Conservation (phyloP, 2,888 invertebrate species). For the Heliconius ethilla region DNA sequence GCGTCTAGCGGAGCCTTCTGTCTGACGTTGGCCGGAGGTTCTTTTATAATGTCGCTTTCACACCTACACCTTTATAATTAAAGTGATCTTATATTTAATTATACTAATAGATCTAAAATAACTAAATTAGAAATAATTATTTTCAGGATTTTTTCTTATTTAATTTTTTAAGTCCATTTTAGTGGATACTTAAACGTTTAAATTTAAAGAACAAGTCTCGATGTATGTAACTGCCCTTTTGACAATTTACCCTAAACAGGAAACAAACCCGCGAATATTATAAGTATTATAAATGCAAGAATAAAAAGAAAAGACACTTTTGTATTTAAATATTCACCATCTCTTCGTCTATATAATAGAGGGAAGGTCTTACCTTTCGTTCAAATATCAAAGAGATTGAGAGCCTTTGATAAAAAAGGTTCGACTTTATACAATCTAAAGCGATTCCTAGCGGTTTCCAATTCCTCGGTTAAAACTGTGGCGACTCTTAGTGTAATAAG, state of each 20-base stretch:
- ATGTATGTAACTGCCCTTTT: background rate
- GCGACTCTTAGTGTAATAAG: constrained; percentile 1
- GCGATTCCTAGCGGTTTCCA: constrained; percentile 22
- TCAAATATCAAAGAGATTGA: constrained; percentile 31
- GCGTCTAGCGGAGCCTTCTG: constrained; percentile 21
- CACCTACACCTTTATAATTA: background rate
- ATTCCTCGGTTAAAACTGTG: constrained; percentile 3
- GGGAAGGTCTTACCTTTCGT: constrained; percentile 14
- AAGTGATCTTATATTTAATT: background rate
- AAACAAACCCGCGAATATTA: background rate
- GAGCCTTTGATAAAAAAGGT: constrained; percentile 33
- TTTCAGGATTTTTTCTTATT: background rate
- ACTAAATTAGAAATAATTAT: background rate
- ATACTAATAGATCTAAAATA: background rate
- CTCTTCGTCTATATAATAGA: constrained; percentile 19
- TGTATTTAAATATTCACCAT: constrained; percentile 6
- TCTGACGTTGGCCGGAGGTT: constrained; percentile 13
- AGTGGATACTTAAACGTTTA: background rate
- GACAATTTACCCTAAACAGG: background rate
- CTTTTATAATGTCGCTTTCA: constrained; percentile 9
- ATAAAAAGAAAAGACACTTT: background rate
- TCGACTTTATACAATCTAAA: constrained; percentile 27
- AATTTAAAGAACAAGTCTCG: too few relatives aligned
- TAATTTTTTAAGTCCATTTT: background rate
- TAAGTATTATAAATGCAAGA: background rate